Conservation (phyloP, 2,797 vertebrate species). For the Merluccius polli region DNA sequence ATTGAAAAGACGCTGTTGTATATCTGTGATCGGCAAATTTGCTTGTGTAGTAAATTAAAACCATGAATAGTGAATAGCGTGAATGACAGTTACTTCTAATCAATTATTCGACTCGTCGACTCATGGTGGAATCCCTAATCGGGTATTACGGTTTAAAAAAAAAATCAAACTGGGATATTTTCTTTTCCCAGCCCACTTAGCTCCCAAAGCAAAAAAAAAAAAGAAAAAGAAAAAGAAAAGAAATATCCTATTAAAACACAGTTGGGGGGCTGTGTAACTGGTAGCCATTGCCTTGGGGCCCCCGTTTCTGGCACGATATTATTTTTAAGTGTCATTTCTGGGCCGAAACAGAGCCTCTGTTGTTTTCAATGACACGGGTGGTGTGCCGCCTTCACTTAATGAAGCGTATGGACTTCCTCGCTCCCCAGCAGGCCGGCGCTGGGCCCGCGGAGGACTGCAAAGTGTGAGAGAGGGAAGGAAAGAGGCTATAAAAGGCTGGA, state of each 20-base stretch:
- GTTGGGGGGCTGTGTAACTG: constrained; percentile 46
- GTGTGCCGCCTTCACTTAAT: constrained; percentile 63
- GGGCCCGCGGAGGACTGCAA: constrained; percentile 52
- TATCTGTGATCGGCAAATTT: background rate
- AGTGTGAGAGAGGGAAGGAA: constrained; percentile 65
- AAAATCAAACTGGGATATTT: background rate
- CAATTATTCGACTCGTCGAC: background rate
- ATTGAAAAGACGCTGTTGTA: background rate
- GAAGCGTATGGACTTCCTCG: constrained; percentile 71
- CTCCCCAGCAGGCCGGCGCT: constrained; percentile 58
- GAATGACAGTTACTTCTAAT: background rate
- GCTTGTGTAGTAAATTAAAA: constrained; percentile 4
- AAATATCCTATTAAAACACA: constrained; percentile 35
- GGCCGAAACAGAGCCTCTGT: constrained; percentile 63
- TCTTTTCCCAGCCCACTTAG: background rate
- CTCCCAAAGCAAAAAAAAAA: constrained; percentile 32
- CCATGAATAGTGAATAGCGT: constrained; percentile 10
- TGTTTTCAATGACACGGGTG: constrained; percentile 61
- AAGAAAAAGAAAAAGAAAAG: constrained; percentile 44
- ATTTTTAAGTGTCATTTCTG: constrained; percentile 62
- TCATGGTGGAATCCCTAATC: background rate
- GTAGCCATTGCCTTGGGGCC: constrained; percentile 37
- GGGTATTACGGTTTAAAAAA: background rate
- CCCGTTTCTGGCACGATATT: constrained; percentile 51
- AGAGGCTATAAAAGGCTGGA: constrained; percentile 39